A percentile compares a stretch with the other conserved stretches of the same genome.
phyloP scores from a whole-genome alignment of 2,888 invertebrate genomes.

The Heliconius aoede region DNA sequence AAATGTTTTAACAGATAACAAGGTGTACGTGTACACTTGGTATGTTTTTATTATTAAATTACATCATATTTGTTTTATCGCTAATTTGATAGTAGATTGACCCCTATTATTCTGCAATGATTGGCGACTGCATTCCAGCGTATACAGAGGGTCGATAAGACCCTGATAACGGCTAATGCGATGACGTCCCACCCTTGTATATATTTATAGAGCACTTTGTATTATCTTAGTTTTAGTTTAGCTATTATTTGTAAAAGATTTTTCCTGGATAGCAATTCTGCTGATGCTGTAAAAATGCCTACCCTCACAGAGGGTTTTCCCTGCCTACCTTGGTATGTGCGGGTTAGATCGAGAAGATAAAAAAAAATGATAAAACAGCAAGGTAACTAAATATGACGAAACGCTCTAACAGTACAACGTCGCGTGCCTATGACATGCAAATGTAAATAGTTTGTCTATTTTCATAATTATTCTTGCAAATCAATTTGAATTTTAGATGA shows the following conservation, averaged over 20 bases:
- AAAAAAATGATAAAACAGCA: neutral
- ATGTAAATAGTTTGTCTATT: constrained; percentile 60
- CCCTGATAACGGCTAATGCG: constrained; percentile 65
- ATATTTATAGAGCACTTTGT: constrained; percentile 16
- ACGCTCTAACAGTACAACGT: neutral
- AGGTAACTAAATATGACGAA: neutral
- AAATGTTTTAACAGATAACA: too few species aligned
- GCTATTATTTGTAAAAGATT: too few species aligned
- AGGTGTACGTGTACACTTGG: too few species aligned
- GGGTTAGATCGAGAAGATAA: too few species aligned
- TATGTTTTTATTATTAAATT: too few species aligned
- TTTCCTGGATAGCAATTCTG: too few species aligned
- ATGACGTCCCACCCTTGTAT: constrained; percentile 49
- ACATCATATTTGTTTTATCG: too few species aligned
- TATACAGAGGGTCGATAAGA: constrained; percentile 64
- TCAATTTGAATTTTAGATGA: constrained; percentile 7
- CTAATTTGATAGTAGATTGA: neutral
- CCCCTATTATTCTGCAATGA: constrained; percentile 69
- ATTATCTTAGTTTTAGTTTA: neutral
- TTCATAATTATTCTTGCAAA: constrained; percentile 57
- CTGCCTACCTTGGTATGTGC: neutral
- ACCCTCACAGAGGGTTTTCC: too few species aligned
- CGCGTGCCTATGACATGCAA: neutral
- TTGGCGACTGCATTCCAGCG: constrained; percentile 73
- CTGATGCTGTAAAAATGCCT: too few species aligned